Evolutionary conservation across 35 echinoderm and acorn worm species (phyloP), one percentile per base, ranked within the genome.

Genomic region (Diadema setosum): DNA sequence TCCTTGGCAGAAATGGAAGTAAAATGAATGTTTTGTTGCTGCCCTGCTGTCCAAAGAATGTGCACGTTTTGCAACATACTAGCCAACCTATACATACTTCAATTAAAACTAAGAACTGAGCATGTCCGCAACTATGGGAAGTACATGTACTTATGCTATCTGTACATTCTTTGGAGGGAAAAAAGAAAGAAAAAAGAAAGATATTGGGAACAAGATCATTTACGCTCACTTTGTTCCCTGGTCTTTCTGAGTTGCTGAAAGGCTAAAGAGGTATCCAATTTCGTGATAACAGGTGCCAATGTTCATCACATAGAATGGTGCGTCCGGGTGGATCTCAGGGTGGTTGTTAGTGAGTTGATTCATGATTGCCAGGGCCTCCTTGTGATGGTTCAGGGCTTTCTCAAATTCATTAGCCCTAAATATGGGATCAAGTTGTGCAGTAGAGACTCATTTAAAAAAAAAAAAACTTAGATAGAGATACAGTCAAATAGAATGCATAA

Each of bases 231-330:
- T 85, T 26, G 32, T 57, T 60, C 50, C 58, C 58, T 60, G 59
- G 4, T 58, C 83, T 11, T 35, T 85, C 83, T 60, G 83, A n/a
- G 37, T 57, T 30, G 43, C 23, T 24, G 70, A 76, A 24, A n/a
- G 32, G 70, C 70, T 76, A 20, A 18, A 76, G 5, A 4, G 4
- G 58, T 85, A 60, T 5, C 83, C 83, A 30, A 60, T 14, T 34
- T 57, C 83, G 45, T 85, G 83, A 39, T 61, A 85, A 20, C 83
- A 85, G n/a, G 83, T 85, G 20, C 83, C 83, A 85, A 85, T 61
- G 33, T 85, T 85, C 52, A 60, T 58, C 46, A 85, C 17, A 40
- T 60, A 85, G 37, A 63, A 43, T 2, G 83, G 32, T 27, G 33
- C 34, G 52, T 85, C 83, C 5, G 58, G 56, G 20, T 85, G 83